phyloP scores from a whole-genome alignment of 1,140 invertebrate species.

The Trypoxylus dichotomus region DNA sequence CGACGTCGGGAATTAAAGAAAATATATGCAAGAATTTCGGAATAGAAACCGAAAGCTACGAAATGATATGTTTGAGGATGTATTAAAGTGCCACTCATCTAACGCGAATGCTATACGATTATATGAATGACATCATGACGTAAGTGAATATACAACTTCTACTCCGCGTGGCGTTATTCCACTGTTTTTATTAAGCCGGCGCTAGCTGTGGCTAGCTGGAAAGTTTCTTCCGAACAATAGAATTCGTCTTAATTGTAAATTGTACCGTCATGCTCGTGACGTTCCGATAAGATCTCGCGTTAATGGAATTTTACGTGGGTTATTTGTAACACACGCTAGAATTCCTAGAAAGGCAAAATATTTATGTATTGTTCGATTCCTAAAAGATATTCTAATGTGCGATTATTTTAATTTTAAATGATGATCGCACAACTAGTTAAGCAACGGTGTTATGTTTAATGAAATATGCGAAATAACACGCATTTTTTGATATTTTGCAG shows the following conservation, averaged over 20 bases:
- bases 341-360: no score
- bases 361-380: no score
- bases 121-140: neutral
- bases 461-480: no score
- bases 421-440: no score
- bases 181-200: neutral
- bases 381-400: no score
- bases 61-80: constrained; percentile 14
- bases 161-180: neutral
- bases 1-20: neutral
- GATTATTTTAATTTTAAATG: no score
- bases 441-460: no score
- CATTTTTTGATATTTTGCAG: no score
- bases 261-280: neutral
- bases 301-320: neutral
- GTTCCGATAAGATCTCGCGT: neutral
- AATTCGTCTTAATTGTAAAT: neutral
- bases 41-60: constrained; percentile 6
- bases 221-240: neutral
- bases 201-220: neutral
- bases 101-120: neutral
- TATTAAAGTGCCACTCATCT: constrained; percentile 14
- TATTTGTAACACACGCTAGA: neutral
- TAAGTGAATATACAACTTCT: neutral
- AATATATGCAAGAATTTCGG: constrained; percentile 15